These are phyloP conservation scores for Squalus acanthias DNA, from an alignment of 2,797 vertebrate genomes.

Conservation along the genomic window DNA sequence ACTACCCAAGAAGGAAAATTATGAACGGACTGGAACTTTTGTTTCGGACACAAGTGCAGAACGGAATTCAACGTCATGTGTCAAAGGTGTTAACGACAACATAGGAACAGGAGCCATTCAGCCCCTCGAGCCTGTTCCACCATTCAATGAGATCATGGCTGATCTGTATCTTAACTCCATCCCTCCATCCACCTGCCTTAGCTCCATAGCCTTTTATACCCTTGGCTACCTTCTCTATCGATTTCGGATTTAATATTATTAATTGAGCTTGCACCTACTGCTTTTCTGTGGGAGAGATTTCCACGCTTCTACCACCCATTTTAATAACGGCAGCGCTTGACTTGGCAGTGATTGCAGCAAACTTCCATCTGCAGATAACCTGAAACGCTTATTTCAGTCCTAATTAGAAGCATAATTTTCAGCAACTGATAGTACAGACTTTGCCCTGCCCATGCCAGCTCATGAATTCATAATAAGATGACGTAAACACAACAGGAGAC, in stretches of 20 bases:
- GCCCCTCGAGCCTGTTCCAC: not conserved
- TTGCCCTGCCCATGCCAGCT: conserved; percentile 73
- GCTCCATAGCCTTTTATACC: not conserved
- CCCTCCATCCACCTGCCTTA: not conserved
- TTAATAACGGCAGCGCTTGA: conserved; percentile 87
- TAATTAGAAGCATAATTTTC: conserved; percentile 79
- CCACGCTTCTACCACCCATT: conserved; percentile 26
- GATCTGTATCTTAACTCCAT: not conserved
- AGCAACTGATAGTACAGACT: conserved; percentile 76
- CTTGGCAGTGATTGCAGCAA: conserved; percentile 74
- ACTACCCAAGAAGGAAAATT: not conserved
- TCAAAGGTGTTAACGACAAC: not conserved
- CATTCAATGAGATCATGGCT: not conserved
- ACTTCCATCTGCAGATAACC: conserved; percentile 89
- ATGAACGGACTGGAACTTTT: not conserved
- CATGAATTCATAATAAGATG: conserved; percentile 87
- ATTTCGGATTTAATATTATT: not conserved
- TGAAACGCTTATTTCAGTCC: conserved; percentile 90
- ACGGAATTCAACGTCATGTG: too few relatives aligned
- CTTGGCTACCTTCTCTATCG: not conserved
- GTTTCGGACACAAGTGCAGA: not conserved
- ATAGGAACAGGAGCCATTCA: not conserved
- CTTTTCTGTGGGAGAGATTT: too few relatives aligned
- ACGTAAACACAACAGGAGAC: conserved; percentile 95
- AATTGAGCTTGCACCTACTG: not conserved